Base-by-base conservation (phyloP, 2,113 vertebrate genomes). In the Crypturellus undulatus region DNA sequence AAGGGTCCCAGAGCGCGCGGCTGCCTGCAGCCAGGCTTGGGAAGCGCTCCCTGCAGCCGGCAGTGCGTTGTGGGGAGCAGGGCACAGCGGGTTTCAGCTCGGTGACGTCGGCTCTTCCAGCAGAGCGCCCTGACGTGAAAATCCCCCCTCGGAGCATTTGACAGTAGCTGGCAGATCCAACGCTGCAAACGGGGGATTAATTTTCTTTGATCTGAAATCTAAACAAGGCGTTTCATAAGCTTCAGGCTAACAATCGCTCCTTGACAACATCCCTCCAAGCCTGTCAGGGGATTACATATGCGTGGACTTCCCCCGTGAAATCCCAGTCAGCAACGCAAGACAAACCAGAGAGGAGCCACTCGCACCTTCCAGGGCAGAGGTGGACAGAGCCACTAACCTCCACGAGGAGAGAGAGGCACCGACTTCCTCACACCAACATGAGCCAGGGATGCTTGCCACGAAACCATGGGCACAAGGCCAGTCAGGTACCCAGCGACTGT, bases 161-260 rank as follows among this genome's bases (percentile, higher is more conserved):
- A 59, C 30, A 42, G n/a, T 52, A 58, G 51, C 56, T 79, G 38
- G 30, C 21, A 81, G 24, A 82, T 40, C 42, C 42, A 73, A 40
- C 45, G 36, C 42, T 47, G 24, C 32, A 54, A 81, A 63, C 17
- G 3, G 32, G 32, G 26, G 38, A 91, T 14, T 77, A 5, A 58
- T 89, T 90, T 85, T 69, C 43, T 82, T 63, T 92, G 51, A 86
- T 78, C 45, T 78, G 38, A 92, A 94, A 80, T 54, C 72, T 75
- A 75, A 84, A 90, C 24, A 58, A 86, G 68, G 38, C 4, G 30
- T 79, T 89, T 91, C 20, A 20, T 75, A 92, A 58, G 21, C 60
- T 81, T 80, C 45, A 64, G 56, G 7, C 59, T 43, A 88, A 3
- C 30, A 86, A 60, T 8, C 47, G 59, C n/a, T 69, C 28, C 58